These are phyloP conservation scores for Odontocerum albicorne DNA, from an alignment of 2,888 invertebrate species.

Conservation along the genomic window DNA sequence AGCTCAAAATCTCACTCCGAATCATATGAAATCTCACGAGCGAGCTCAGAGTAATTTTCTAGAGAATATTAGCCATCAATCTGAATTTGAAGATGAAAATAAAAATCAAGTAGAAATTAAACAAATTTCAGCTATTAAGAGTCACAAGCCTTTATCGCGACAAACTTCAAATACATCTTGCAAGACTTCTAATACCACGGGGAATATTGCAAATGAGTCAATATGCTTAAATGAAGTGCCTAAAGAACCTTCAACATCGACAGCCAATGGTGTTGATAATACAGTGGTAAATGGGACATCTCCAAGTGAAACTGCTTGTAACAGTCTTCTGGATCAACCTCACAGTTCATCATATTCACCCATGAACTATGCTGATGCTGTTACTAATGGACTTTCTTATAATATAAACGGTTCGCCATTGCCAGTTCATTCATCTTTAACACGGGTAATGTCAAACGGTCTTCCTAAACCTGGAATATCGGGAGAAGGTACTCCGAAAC, in stretches of 20 bases:
- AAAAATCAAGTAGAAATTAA: constrained; percentile 56
- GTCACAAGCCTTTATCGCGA: constrained; percentile 70
- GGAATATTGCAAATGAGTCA: constrained; percentile 30
- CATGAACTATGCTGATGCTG: constrained; percentile 43
- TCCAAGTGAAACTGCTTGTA: constrained; percentile 1
- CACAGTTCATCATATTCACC: constrained; percentile 29
- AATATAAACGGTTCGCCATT: constrained; percentile 40
- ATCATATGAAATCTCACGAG: constrained; percentile 53
- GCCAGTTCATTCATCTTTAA: constrained; percentile 51
- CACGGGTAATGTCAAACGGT: constrained; percentile 43
- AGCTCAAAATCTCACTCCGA: constrained; percentile 47
- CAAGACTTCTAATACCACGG: constrained; percentile 35
- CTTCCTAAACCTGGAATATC: constrained; percentile 46
- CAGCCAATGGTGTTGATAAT: constrained; percentile 4
- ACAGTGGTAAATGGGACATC: constrained; percentile 11
- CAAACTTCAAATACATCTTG: constrained; percentile 58
- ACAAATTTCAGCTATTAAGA: constrained; percentile 55
- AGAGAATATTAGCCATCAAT: constrained; percentile 53
- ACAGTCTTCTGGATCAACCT: constrained; percentile 20
- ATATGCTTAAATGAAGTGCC: constrained; percentile 15
- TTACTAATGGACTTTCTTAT: constrained; percentile 47
- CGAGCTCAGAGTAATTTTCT: constrained; percentile 54
- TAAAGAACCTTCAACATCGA: constrained; percentile 10
- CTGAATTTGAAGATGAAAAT: constrained; percentile 56
- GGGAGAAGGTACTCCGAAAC: constrained; percentile 51